A percentile compares a stretch with the other conserved stretches of the same genome.
phyloP scores from a whole-genome alignment of 2,113 vertebrate genomes.

The Gymnogyps californianus region DNA sequence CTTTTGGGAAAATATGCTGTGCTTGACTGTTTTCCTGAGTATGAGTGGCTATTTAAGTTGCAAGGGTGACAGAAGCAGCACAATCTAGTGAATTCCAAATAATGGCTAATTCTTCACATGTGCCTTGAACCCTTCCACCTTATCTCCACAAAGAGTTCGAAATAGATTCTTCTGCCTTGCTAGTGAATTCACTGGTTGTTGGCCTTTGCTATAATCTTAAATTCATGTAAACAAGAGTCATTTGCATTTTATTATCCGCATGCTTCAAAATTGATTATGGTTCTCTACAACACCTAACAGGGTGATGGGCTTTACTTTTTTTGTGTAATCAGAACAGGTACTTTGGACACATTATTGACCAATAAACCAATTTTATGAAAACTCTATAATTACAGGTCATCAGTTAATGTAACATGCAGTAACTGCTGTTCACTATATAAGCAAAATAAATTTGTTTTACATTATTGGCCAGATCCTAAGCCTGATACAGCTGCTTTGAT shows the following conservation, averaged over 20 bases:
- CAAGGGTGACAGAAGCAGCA: neutral
- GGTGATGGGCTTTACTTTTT: conserved; percentile 2
- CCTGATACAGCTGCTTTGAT: neutral
- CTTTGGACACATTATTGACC: conserved; percentile 15
- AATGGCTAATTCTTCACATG: neutral
- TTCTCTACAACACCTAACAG: conserved; percentile 36
- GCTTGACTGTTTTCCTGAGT: neutral
- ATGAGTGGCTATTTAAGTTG: neutral
- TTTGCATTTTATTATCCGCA: neutral
- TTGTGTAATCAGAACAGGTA: conserved; percentile 2
- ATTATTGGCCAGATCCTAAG: neutral
- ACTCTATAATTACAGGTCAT: conserved; percentile 12
- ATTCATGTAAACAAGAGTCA: neutral
- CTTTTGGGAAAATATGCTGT: neutral
- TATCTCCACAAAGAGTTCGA: neutral
- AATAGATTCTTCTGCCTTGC: neutral
- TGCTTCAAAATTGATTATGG: conserved; percentile 42
- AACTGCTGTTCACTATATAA: neutral
- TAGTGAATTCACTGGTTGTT: neutral
- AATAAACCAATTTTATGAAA: conserved; percentile 57
- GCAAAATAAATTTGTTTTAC: neutral
- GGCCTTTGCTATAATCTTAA: neutral
- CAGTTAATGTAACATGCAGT: neutral
- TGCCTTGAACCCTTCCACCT: neutral
- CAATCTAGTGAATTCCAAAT: neutral